Percentiles rank a stretch among this genome's conserved stretches.
phyloP scores from a whole-genome alignment of 2,113 vertebrate species.

The Uropsilus gracilis region DNA sequence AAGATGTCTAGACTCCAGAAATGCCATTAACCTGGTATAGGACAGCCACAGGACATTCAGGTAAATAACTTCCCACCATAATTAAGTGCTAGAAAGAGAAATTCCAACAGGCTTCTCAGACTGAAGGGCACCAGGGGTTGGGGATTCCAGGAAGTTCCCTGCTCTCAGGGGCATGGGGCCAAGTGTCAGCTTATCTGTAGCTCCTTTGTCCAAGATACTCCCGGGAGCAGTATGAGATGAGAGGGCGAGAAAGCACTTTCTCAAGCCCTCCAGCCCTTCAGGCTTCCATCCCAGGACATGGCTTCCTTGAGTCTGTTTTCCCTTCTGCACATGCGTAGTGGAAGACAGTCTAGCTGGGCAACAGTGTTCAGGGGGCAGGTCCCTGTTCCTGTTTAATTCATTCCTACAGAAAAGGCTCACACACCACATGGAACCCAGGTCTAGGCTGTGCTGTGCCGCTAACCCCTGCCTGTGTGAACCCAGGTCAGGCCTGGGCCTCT shows the following conservation, averaged over 20 bases:
- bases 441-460: not conserved
- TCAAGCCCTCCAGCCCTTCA: too few species aligned
- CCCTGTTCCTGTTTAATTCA: not conserved
- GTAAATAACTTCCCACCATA: not conserved
- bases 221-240: not conserved
- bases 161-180: not conserved
- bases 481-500: not conserved
- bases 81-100: not conserved
- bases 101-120: not conserved
- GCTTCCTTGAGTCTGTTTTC: not conserved
- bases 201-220: not conserved
- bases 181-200: not conserved
- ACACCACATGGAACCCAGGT: not conserved
- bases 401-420: not conserved
- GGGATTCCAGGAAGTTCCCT: not conserved
- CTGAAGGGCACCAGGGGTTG: not conserved
- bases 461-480: not conserved
- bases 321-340: not conserved
- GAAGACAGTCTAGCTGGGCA: not conserved
- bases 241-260: not conserved
- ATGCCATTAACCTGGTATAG: conserved; percentile 11
- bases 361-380: not conserved
- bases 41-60: not conserved
- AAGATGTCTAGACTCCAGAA: conserved; percentile 25
- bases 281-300: not conserved